These are phyloP conservation scores for Sinocyclocheilus anshuiensis DNA, from an alignment of 2,113 vertebrate species.

Conservation along the genomic window DNA sequence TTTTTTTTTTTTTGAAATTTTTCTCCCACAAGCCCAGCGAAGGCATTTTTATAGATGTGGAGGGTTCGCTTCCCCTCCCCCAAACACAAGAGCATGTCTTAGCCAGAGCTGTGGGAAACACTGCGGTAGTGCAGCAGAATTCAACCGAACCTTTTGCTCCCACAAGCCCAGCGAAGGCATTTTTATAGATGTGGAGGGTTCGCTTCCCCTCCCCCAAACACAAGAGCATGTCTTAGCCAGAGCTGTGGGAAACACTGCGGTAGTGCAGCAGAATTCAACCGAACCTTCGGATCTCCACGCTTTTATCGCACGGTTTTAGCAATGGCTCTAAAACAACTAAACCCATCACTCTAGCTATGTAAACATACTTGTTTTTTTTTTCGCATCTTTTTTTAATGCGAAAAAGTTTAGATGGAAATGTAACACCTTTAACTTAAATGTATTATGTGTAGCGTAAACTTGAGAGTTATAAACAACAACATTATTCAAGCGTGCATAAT, in stretches of 20 bases:
- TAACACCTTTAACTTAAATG: neutral
- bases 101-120: constrained; percentile 20
- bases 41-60: constrained; percentile 4
- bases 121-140: neutral
- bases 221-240: constrained; percentile 10
- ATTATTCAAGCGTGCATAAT: constrained; percentile 6
- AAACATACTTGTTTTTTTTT: no score
- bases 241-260: constrained; percentile 23
- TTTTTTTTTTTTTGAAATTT: neutral
- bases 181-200: constrained; percentile 5
- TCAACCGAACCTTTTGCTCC: neutral
- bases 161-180: constrained; percentile 2
- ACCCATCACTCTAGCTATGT: no score
- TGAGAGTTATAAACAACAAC: neutral
- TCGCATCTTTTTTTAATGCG: neutral
- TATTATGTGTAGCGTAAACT: neutral
- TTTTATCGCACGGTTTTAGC: neutral
- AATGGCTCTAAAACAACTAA: neutral
- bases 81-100: constrained; percentile 38
- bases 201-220: constrained; percentile 44
- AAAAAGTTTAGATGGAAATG: neutral
- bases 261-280: neutral
- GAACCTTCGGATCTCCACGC: neutral
- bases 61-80: constrained; percentile 31
- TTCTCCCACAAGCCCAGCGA: neutral